Percentiles rank a stretch among this genome's conserved stretches.
Conservation (phyloP, 2,888 invertebrate species). For the Drosophila pegasa region DNA sequence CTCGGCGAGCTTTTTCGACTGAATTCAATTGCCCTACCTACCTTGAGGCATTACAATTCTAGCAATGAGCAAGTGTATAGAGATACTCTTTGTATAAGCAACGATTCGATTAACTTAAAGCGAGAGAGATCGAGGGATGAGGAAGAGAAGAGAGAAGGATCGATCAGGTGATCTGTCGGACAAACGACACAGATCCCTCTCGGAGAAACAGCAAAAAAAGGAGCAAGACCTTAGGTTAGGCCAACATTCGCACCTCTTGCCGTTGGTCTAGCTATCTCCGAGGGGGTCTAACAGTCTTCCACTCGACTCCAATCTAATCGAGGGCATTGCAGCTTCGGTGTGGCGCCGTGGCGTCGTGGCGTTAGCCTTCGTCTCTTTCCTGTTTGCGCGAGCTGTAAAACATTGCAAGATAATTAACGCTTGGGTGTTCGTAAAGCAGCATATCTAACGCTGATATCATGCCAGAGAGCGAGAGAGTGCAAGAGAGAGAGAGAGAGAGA, state of each 20-base stretch:
- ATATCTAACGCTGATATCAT: constrained; percentile 22
- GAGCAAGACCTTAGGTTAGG: too few species aligned
- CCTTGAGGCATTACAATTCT: background rate
- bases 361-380: background rate
- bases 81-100: too few species aligned
- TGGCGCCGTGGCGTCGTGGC: background rate
- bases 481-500: background rate
- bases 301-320: too few species aligned
- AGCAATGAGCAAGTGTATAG: background rate
- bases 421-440: background rate
- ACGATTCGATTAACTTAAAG: too few species aligned
- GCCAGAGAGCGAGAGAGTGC: background rate
- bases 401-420: constrained; percentile 7
- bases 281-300: too few species aligned
- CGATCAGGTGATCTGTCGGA: too few species aligned
- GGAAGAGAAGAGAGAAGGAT: too few species aligned
- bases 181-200: too few species aligned
- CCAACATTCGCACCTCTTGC: too few species aligned
- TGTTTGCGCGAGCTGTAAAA: background rate
- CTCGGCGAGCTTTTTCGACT: constrained; percentile 21
- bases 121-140: too few species aligned
- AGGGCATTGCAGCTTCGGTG: background rate
- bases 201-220: too few species aligned
- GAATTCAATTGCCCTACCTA: background rate
- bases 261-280: too few species aligned